phyloP scores from a whole-genome alignment of 2,113 vertebrate genomes.

The Ellobius talpinus region DNA sequence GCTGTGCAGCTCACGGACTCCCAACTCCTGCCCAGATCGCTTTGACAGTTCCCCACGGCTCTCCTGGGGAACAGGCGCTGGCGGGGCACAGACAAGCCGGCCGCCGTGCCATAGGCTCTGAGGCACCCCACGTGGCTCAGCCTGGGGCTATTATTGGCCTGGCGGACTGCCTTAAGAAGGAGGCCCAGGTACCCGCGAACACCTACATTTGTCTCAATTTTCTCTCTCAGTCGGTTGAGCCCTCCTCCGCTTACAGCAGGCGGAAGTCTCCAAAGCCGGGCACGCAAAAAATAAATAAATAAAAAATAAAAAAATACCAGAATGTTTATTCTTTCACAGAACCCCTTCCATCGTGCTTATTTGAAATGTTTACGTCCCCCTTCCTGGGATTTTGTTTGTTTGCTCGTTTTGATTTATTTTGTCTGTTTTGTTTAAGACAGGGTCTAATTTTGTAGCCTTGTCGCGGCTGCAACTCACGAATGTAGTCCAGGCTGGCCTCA shows the following conservation, averaged over 20 bases:
- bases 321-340: not conserved
- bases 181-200: not conserved
- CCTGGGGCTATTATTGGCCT: slow-evolving; percentile 80
- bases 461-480: not conserved
- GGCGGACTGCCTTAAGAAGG: slow-evolving; percentile 73
- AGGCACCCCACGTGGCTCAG: slow-evolving; percentile 85
- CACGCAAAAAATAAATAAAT: not conserved
- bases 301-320: not conserved
- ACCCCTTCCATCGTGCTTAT: not conserved
- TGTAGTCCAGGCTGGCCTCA: not conserved
- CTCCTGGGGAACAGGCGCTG: slow-evolving; percentile 23
- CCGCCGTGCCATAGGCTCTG: slow-evolving; percentile 84
- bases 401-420: not conserved
- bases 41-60: slow-evolving; percentile 87
- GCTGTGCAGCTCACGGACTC: slow-evolving; percentile 53
- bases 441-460: not conserved
- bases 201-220: slow-evolving; percentile 43
- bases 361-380: not conserved
- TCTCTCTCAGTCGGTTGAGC: not conserved
- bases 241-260: not conserved
- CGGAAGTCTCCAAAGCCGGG: not conserved
- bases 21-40: slow-evolving; percentile 58
- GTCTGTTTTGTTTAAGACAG: not conserved
- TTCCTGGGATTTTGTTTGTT: not conserved
- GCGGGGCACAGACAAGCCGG: slow-evolving; percentile 59